A percentile compares a stretch with the other conserved stretches of the same genome.
Conservation (phyloP, 2,888 invertebrate genomes). For the Chrysopilus asiliformis region DNA sequence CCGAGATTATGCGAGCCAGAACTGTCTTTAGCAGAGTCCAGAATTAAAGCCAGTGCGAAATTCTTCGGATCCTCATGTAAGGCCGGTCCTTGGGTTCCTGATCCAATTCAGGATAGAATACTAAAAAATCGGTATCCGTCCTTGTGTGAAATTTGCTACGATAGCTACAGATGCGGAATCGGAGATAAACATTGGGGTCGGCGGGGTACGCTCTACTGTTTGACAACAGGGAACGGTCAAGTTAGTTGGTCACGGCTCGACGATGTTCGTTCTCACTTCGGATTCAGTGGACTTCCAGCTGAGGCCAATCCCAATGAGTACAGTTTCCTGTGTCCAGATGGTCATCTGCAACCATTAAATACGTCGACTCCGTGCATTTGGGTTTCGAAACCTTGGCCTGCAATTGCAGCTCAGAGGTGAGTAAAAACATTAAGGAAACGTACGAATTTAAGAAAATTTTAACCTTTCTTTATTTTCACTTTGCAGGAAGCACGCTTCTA, state of each 20-base stretch:
- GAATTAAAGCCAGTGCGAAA: slow-evolving; percentile 54
- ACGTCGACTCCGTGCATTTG: slow-evolving; percentile 55
- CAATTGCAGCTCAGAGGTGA: slow-evolving; percentile 46
- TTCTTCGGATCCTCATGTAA: slow-evolving; percentile 74
- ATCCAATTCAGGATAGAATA: slow-evolving; percentile 45
- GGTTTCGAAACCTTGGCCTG: slow-evolving; percentile 67
- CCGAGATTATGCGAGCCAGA: slow-evolving; percentile 54
- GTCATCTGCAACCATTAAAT: slow-evolving; percentile 46
- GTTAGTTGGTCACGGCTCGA: slow-evolving; percentile 68
- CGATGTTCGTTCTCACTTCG: slow-evolving; percentile 52
- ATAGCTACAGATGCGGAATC: slow-evolving; percentile 44
- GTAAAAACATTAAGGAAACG: not conserved
- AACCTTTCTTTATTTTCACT: too few relatives aligned
- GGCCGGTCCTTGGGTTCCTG: slow-evolving; percentile 71
- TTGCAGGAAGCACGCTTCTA: slow-evolving; percentile 32
- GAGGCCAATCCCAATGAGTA: slow-evolving; percentile 40
- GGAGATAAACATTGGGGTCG: slow-evolving; percentile 74
- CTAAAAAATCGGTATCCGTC: slow-evolving; percentile 56
- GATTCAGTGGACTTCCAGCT: slow-evolving; percentile 38
- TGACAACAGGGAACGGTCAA: slow-evolving; percentile 65
- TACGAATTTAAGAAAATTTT: not conserved
- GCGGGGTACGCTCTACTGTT: slow-evolving; percentile 65
- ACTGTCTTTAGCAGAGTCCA: slow-evolving; percentile 59
- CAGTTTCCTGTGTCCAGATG: slow-evolving; percentile 64
- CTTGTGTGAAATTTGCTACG: slow-evolving; percentile 58